phyloP scores from a whole-genome alignment of 2,797 vertebrate genomes.

The Hephaestus fuliginosus region DNA sequence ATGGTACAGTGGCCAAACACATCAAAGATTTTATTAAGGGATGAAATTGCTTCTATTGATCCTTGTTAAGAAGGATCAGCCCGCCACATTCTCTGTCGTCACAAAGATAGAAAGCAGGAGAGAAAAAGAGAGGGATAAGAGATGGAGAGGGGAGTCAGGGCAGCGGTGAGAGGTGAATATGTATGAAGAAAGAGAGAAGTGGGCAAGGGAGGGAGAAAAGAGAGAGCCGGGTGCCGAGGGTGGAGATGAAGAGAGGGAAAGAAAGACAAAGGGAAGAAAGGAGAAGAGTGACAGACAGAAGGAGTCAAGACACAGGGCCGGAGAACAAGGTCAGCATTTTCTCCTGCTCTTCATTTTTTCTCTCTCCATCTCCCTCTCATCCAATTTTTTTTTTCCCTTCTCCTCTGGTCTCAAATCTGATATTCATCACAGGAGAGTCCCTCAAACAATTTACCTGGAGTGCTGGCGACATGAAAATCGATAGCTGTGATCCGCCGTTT shows the following conservation, averaged over 20 bases:
- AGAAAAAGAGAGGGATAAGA: conserved; percentile 38
- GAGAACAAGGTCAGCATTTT: conserved; percentile 89
- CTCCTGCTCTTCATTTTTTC: conserved; percentile 60
- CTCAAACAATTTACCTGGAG: conserved; percentile 94
- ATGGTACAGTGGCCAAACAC: conserved; percentile 64
- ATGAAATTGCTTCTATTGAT: conserved; percentile 87
- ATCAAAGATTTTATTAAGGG: conserved; percentile 82
- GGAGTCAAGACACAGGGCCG: conserved; percentile 53
- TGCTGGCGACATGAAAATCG: conserved; percentile 89
- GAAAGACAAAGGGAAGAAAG: conserved; percentile 60
- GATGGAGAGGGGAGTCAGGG: conserved; percentile 41
- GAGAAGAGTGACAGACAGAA: conserved; percentile 53
- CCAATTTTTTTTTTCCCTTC: conserved; percentile 68
- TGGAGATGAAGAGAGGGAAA: conserved; percentile 46
- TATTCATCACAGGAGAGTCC: conserved; percentile 90
- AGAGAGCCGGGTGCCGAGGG: conserved; percentile 28
- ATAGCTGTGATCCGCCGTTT: conserved; percentile 90
- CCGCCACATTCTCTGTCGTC: conserved; percentile 44
- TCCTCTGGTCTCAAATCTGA: conserved; percentile 86
- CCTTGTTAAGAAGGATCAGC: conserved; percentile 83
- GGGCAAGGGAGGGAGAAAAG: conserved; percentile 38
- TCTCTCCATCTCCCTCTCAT: conserved; percentile 77
- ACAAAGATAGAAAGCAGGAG: conserved; percentile 44
- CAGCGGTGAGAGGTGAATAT: conserved; percentile 54
- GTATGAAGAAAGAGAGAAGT: conserved; percentile 51